phyloP scores from a whole-genome alignment of 2,797 vertebrate species.

The Momotus momota region DNA sequence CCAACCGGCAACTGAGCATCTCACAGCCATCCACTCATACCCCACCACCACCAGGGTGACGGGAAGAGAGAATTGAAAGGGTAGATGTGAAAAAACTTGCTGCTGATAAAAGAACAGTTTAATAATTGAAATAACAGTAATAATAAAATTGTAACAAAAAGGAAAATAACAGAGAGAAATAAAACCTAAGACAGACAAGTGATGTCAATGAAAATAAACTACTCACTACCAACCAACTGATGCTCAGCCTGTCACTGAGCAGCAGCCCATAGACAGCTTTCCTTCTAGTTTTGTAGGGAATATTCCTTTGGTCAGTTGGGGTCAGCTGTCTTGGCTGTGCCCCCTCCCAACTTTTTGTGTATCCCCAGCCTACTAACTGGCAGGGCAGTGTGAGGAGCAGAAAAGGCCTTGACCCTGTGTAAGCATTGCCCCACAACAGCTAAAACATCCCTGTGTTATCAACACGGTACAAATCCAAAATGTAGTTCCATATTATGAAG shows the following conservation, averaged over 20 bases:
- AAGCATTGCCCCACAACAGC: neutral
- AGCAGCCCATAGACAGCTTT: neutral
- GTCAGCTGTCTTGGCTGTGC: neutral
- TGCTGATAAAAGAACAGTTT: neutral
- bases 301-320: neutral
- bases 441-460: neutral
- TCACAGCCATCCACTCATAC: neutral
- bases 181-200: neutral
- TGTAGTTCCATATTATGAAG: neutral
- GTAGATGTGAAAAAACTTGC: neutral
- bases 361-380: neutral
- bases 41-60: neutral
- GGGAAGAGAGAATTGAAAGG: neutral
- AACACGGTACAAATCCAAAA: neutral
- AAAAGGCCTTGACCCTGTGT: neutral
- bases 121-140: neutral
- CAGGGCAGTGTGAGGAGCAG: neutral
- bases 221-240: neutral
- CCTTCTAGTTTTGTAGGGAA: neutral
- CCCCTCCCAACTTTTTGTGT: neutral
- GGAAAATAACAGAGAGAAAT: neutral
- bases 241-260: neutral
- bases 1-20: neutral
- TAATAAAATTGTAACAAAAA: neutral
- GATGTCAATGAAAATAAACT: neutral